Evolutionary conservation across 2,113 vertebrate species (phyloP).

Genomic region (Dendropsophus ebraccatus): DNA sequence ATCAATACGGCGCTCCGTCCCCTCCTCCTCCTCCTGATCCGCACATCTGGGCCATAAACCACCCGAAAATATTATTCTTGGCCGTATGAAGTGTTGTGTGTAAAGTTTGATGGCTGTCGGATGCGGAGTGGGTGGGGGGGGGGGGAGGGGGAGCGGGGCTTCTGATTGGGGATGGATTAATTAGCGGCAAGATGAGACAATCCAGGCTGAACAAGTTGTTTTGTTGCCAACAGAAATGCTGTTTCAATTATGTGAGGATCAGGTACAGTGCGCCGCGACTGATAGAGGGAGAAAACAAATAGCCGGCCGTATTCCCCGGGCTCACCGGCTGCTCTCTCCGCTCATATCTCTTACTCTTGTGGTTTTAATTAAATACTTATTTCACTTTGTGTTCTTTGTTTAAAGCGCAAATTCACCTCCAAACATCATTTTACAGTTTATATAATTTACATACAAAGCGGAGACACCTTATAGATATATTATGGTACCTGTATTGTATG

Average conservation of each 20-base stretch:
- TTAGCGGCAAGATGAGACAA: constrained; percentile 58
- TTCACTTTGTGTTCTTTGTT: constrained; percentile 17
- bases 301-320: background rate
- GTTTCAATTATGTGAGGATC: constrained; percentile 57
- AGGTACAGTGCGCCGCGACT: constrained; percentile 50
- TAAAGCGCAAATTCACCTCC: background rate
- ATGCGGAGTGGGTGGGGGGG: background rate
- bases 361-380: constrained; percentile 38
- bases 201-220: constrained; percentile 52
- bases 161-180: constrained; percentile 58
- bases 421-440: background rate
- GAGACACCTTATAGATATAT: background rate
- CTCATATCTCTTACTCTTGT: constrained; percentile 5
- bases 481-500: background rate
- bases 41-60: constrained; percentile 9
- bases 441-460: background rate
- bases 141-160: background rate
- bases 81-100: constrained; percentile 4
- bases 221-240: constrained; percentile 57
- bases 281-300: constrained; percentile 37
- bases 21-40: background rate
- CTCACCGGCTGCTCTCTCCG: background rate
- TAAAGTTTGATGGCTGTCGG: constrained; percentile 21
- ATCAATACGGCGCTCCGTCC: constrained; percentile 43
- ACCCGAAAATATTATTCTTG: constrained; percentile 19